Evolutionary conservation across 2,113 vertebrate genomes (phyloP).

Genomic region (Mixornis gularis): DNA sequence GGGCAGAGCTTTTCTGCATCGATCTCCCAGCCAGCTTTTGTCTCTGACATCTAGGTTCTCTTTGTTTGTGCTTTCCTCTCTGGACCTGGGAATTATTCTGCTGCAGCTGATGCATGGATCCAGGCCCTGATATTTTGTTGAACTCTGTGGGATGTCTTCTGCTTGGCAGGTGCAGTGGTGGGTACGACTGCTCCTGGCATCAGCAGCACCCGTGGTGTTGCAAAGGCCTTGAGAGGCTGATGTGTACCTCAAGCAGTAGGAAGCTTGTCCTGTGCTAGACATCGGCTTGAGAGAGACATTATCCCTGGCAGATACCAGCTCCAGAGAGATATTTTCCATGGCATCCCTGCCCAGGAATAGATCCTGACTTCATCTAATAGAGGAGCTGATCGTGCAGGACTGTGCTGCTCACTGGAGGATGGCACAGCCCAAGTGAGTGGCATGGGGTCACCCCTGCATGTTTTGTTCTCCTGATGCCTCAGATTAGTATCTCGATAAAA

Average conservation of each 20-base stretch:
- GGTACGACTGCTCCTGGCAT: not conserved
- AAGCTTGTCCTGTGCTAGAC: not conserved
- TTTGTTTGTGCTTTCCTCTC: not conserved
- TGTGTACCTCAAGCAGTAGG: not conserved
- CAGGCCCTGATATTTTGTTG: not conserved
- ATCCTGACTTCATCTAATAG: not conserved
- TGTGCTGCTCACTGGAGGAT: not conserved
- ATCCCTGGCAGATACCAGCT: not conserved
- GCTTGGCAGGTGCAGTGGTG: not conserved
- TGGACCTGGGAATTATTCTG: not conserved
- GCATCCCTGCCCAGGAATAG: not conserved
- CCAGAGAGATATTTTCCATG: not conserved
- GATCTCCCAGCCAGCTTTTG: not conserved
- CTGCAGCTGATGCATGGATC: not conserved
- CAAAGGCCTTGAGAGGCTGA: not conserved
- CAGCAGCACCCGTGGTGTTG: not conserved
- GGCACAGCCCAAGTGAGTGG: rapidly evolving
- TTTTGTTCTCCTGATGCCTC: not conserved
- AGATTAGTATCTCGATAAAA: not conserved
- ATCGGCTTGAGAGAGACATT: not conserved
- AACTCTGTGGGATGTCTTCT: not conserved
- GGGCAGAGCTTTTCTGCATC: not conserved
- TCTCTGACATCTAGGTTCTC: not conserved
- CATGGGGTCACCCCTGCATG: not conserved
- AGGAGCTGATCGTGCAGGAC: not conserved